Percentiles rank a stretch among this genome's conserved stretches.
These are phyloP conservation scores for Marmota flaviventris DNA, from an alignment of 2,113 vertebrate species.

Conservation along the genomic window DNA sequence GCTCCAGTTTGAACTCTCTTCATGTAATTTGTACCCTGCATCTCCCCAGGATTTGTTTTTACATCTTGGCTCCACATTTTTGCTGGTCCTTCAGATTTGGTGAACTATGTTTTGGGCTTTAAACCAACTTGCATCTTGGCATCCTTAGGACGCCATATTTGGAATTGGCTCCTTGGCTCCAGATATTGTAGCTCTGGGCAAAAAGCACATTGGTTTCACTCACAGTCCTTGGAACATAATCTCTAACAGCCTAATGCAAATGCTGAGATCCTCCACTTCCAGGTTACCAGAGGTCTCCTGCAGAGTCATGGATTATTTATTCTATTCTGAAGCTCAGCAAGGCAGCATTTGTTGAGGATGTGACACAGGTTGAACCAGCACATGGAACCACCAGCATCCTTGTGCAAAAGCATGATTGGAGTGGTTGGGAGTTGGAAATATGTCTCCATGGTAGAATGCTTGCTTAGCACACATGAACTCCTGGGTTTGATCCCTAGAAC, in stretches of 20 bases:
- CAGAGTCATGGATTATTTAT: background rate
- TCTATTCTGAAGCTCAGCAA: slow-evolving; percentile 1
- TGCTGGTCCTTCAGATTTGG: slow-evolving; percentile 19
- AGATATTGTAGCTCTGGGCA: slow-evolving; percentile 29
- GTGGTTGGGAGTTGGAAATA: background rate
- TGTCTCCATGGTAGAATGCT: too few species aligned
- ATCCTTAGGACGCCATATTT: slow-evolving; percentile 56
- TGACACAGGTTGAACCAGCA: background rate
- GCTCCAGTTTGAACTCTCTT: slow-evolving; percentile 32
- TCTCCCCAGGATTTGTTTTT: slow-evolving; percentile 19
- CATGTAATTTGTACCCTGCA: background rate
- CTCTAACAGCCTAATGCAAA: background rate
- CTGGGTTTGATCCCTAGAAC: too few species aligned
- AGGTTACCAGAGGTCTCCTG: background rate
- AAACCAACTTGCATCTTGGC: slow-evolving; percentile 32
- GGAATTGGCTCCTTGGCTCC: slow-evolving; percentile 35
- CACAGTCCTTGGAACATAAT: slow-evolving; percentile 23
- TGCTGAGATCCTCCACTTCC: slow-evolving; percentile 56
- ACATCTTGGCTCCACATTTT: slow-evolving; percentile 43
- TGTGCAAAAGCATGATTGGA: background rate
- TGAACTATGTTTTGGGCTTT: slow-evolving; percentile 44
- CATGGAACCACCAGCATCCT: background rate
- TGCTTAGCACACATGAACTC: too few species aligned
- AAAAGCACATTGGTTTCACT: background rate
- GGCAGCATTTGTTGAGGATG: slow-evolving; percentile 12